A percentile compares a stretch with the other conserved stretches of the same genome.
Evolutionary conservation across 2,113 vertebrate genomes (phyloP).

Genomic region (Electrona antarctica): DNA sequence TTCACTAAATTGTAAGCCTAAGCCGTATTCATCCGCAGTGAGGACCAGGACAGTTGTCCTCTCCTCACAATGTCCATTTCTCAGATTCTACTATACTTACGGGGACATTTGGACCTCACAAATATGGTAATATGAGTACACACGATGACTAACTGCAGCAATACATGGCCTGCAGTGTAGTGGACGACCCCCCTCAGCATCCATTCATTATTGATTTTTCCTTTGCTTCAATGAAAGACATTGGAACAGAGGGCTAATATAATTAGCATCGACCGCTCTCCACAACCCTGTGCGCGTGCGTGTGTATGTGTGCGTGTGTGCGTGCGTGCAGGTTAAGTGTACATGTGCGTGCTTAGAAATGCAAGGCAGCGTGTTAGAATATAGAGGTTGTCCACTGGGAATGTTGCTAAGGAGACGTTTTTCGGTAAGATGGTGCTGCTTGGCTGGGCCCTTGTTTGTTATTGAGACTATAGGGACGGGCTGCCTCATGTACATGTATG

Average conservation of each 20-base stretch:
- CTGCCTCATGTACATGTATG: conserved; percentile 16
- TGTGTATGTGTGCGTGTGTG: neutral
- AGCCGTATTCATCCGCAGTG: too few species aligned
- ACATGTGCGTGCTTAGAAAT: conserved; percentile 1
- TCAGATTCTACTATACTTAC: too few species aligned
- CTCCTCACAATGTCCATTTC: too few species aligned
- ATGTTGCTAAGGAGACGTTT: conserved; percentile 9
- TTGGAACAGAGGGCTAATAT: conserved; percentile 48
- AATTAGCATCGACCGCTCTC: conserved; percentile 52
- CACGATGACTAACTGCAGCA: neutral
- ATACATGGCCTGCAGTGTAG: neutral
- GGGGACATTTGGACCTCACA: neutral
- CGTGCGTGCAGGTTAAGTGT: conserved; percentile 11
- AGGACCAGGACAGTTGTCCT: too few species aligned
- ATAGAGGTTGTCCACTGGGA: neutral
- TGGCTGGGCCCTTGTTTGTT: neutral
- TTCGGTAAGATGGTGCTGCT: neutral
- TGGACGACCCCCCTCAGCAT: conserved; percentile 20
- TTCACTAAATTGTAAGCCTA: too few species aligned
- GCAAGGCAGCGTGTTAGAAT: conserved; percentile 15
- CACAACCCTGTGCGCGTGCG: neutral
- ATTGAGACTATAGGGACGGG: conserved; percentile 1
- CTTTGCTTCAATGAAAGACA: conserved; percentile 36
- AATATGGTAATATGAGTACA: neutral
- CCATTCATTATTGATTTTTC: conserved; percentile 48